phyloP scores from a whole-genome alignment of 2,888 invertebrate species.

The Lithophane ornitopus region DNA sequence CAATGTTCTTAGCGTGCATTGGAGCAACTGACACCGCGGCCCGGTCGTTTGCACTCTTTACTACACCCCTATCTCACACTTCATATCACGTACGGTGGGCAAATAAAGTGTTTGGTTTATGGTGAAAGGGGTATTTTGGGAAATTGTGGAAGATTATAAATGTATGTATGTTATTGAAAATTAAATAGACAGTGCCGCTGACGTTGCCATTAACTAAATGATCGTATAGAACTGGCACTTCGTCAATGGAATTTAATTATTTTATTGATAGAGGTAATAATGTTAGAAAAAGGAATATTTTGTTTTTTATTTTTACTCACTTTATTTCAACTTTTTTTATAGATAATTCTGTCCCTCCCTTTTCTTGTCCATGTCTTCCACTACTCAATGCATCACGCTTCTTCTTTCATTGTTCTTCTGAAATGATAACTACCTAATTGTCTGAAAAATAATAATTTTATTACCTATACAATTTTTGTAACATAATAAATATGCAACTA shows the following conservation, averaged over 20 bases:
- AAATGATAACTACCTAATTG: not conserved
- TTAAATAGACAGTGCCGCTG: not conserved
- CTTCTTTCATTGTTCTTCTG: too few species aligned
- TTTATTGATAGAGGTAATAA: not conserved
- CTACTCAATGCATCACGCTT: not conserved
- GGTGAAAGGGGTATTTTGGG: constrained; percentile 24
- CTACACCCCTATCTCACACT: constrained; percentile 87
- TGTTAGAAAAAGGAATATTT: not conserved
- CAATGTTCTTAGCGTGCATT: constrained; percentile 82
- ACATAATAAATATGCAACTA: not conserved
- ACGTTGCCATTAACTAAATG: not conserved
- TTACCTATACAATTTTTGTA: too few species aligned
- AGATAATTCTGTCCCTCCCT: not conserved
- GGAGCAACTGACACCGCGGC: constrained; percentile 83
- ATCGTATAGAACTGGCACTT: too few species aligned
- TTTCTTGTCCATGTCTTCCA: not conserved
- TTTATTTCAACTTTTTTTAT: too few species aligned
- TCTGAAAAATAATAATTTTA: not conserved
- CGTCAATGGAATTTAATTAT: too few species aligned
- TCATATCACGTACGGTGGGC: constrained; percentile 80
- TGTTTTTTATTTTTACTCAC: not conserved
- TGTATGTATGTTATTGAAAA: not conserved
- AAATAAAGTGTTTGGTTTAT: constrained; percentile 61
- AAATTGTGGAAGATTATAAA: constrained; percentile 5
- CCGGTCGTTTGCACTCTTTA: constrained; percentile 90